A percentile compares a stretch with the other conserved stretches of the same genome.
phyloP scores from a whole-genome alignment of 2,888 invertebrate genomes.

The Mamestra brassicae region DNA sequence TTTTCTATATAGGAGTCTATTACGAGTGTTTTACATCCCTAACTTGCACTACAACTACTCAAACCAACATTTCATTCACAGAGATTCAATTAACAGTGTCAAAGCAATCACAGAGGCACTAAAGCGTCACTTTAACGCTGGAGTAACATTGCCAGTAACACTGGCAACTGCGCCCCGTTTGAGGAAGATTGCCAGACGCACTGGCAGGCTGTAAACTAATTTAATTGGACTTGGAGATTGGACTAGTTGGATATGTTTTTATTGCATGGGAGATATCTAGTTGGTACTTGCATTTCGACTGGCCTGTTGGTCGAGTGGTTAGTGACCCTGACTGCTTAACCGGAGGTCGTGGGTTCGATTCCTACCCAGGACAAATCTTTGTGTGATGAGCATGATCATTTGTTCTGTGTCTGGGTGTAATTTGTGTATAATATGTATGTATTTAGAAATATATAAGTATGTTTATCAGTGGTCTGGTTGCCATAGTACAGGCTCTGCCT shows the following conservation, averaged over 20 bases:
- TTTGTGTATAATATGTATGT: too few species aligned
- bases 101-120: conserved; percentile 39
- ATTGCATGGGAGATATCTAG: background rate
- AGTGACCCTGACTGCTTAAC: too few species aligned
- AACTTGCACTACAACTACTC: background rate
- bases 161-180: conserved; percentile 44
- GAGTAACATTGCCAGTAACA: conserved; percentile 16
- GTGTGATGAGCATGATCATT: too few species aligned
- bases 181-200: conserved; percentile 28
- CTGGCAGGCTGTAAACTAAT: conserved; percentile 19
- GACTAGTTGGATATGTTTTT: background rate
- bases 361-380: too few species aligned
- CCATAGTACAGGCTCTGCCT: too few species aligned
- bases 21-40: background rate
- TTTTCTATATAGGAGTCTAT: too few species aligned
- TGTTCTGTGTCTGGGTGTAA: too few species aligned
- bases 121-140: conserved; percentile 30
- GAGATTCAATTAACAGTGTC: conserved; percentile 30
- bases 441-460: too few species aligned
- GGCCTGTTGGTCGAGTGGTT: too few species aligned
- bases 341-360: too few species aligned
- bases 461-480: too few species aligned
- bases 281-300: background rate
- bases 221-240: too few species aligned
- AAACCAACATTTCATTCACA: background rate